Evolutionary conservation across 2,888 invertebrate genomes (phyloP), one percentile per base, ranked within the genome.

Genomic region (Meganola albula): DNA sequence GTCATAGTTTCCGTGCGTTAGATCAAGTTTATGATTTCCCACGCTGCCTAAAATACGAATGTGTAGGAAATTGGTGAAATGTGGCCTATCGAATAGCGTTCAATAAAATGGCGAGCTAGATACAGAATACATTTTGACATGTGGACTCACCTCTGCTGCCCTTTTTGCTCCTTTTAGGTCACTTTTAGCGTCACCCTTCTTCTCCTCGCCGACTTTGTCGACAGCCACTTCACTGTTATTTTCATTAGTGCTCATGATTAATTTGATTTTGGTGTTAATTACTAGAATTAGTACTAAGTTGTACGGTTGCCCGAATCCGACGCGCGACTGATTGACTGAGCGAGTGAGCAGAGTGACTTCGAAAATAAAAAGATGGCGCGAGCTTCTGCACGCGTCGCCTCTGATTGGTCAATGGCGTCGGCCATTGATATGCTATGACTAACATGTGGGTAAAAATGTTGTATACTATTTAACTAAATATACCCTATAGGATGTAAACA

Each of bases 361-460:
- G 90, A 92, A 92, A 91, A 89, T 89, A 91, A n/a, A n/a, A 92
- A 92, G 91, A 92, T 92, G 92, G 92, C 92, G 92, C 91, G 91
- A 88, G 77, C 76, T 83, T 82, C 72, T 64, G 56, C 60, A 74
- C 66, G 71, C 76, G 50, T 54, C 53, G 49, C 38, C 37, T 56
- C 54, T 68, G 66, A 85, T 85, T 85, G 85, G 85, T 56, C 57
- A 53, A 72, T 31, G 47, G 33, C 44, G 48, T 58, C 69, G 58
- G 72, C 83, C 80, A 82, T 78, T 76, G 63, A 58, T 66, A 69
- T 64, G 58, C 63, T 64, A 54, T 63, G 60, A 61, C 61, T 64
- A 73, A 64, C 82, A 77, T 82, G 78, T 76, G 78, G 73, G 49
- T 60, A 59, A 63, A 57, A 59, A 49, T 53, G 36, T 44, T 44